These are phyloP conservation scores for Stomorhina lunata DNA, from an alignment of 2,888 invertebrate genomes.

Conservation along the genomic window DNA sequence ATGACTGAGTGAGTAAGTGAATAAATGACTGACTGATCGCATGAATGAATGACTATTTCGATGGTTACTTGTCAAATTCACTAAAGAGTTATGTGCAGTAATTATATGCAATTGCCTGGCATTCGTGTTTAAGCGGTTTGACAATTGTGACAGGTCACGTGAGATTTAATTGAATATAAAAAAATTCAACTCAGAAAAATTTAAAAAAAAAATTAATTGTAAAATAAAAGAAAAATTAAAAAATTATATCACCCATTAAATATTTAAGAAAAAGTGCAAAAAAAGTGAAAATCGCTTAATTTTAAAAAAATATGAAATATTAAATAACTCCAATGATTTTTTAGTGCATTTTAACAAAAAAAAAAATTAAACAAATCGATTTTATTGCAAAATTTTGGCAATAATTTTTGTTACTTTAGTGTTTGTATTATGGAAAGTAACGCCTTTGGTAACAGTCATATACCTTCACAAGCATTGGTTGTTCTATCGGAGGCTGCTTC, in stretches of 20 bases:
- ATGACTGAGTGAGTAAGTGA: constrained; percentile 32
- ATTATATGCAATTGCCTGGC: constrained; percentile 60
- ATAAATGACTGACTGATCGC: not conserved
- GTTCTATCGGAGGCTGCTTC: constrained; percentile 88
- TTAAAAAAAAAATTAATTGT: not conserved
- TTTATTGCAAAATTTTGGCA: constrained; percentile 38
- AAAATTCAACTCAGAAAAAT: constrained; percentile 22
- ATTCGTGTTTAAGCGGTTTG: constrained; percentile 52
- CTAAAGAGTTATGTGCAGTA: constrained; percentile 58
- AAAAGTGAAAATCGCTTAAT: not conserved
- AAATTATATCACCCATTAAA: not conserved
- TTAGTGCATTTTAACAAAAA: not conserved
- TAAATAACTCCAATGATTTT: constrained; percentile 3
- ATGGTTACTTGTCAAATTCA: constrained; percentile 36
- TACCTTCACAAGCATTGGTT: constrained; percentile 87
- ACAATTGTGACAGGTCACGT: constrained; percentile 66
- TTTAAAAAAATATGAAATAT: not conserved
- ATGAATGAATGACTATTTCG: constrained; percentile 20
- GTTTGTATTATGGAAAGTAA: constrained; percentile 87
- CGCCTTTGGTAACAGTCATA: constrained; percentile 86
- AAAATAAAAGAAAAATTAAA: constrained; percentile 7
- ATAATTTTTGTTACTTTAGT: too few species aligned
- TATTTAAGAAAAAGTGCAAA: constrained; percentile 17
- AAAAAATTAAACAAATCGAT: not conserved
- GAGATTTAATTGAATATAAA: constrained; percentile 45